Base-by-base conservation (phyloP, 2,113 vertebrate genomes). In the Coptodon rendalli region DNA sequence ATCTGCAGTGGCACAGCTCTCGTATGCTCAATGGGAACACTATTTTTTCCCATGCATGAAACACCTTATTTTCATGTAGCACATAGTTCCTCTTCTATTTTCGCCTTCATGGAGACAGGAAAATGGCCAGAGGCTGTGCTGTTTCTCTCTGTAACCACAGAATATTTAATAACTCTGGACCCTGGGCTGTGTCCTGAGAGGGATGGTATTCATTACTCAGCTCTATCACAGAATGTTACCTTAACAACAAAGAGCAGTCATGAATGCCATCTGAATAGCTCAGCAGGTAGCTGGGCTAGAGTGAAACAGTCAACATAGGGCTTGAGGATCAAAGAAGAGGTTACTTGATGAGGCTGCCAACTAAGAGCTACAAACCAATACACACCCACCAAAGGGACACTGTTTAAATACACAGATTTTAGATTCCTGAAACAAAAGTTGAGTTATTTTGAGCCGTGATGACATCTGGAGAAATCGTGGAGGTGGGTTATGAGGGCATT, bases 331-430 rank as follows among this genome's bases (percentile, higher is more conserved):
- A 40, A 14, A 38, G 34, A 68, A 2, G 4, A 68, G 7, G 22
- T 22, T 53, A 59, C 27, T 52, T 24, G 53, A 56, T 54, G 53
- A 63, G 59, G 17, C 17, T 19, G 29, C 8, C 59, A 19, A 6
- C 29, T 31, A 34, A 61, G 29, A 61, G 16, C 59, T 34, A 9
- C 38, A 10, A 11, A 73, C 22, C 9, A 3, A 76, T 48, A 29
- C 40, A 27, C 8, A 0, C 22, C 8, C 38, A 45, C 3, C 22
- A 27, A 73, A 73, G 22, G 1, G n/a, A 3, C 38, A 11, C 1
- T 48, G 68, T 48, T 29, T 76, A 17, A 76, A 29, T 11, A 48
- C 68, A 76, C 40, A 19, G 6, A 76, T 40, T 27, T 73, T 8
- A 45, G 2, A 45, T 73, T 71, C n/a, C 38, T 73, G 66, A 45